These are phyloP conservation scores for Phengaris alcon DNA, from an alignment of 2,888 invertebrate genomes.

Conservation along the genomic window DNA sequence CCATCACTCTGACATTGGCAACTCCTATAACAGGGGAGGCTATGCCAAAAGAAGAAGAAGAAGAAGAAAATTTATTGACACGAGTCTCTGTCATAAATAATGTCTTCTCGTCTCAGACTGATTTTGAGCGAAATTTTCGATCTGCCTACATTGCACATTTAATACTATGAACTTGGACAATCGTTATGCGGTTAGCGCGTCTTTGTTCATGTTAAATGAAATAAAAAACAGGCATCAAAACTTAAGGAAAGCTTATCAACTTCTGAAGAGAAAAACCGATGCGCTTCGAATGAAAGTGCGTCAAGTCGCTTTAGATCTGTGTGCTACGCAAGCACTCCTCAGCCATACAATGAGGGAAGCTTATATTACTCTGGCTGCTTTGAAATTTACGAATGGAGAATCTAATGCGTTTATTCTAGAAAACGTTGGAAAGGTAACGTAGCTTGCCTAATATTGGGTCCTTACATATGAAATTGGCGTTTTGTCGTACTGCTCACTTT, in stretches of 20 bases:
- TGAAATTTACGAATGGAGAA: slow-evolving; percentile 72
- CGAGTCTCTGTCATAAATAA: no score
- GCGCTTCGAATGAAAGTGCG: slow-evolving; percentile 61
- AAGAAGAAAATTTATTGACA: no score
- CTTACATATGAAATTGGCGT: no score
- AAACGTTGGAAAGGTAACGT: slow-evolving; percentile 64
- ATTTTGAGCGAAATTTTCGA: neutral
- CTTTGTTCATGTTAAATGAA: slow-evolving; percentile 68
- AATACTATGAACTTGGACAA: slow-evolving; percentile 61
- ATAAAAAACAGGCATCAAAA: slow-evolving; percentile 66
- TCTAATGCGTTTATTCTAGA: slow-evolving; percentile 71
- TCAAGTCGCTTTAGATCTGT: slow-evolving; percentile 59
- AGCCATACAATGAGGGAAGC: slow-evolving; percentile 66
- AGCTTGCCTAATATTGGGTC: no score
- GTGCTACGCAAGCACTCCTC: slow-evolving; percentile 58
- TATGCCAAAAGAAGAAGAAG: no score
- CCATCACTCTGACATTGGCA: no score
- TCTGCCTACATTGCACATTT: neutral
- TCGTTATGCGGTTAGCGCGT: slow-evolving; percentile 67
- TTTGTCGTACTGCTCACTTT: neutral
- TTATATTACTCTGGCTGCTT: slow-evolving; percentile 67
- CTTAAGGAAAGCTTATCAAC: slow-evolving; percentile 62
- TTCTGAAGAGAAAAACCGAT: slow-evolving; percentile 64
- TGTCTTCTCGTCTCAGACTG: no score
- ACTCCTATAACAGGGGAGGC: no score